Base-by-base conservation (phyloP, 2,888 invertebrate species). In the Cryptosula pallasiana region DNA sequence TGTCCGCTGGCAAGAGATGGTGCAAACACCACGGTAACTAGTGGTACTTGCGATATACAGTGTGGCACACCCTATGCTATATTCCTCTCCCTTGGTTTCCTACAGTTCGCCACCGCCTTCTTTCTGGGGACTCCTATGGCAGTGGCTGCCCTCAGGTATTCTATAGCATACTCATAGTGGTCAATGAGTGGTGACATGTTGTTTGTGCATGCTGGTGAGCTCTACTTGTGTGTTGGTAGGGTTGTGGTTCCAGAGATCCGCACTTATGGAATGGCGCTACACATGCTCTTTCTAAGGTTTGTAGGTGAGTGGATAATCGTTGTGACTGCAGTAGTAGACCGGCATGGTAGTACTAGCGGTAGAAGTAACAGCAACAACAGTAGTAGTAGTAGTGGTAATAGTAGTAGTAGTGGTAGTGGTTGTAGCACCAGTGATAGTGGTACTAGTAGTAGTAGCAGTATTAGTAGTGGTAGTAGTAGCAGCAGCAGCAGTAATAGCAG, bases 221-320 rank as follows among this genome's bases (percentile, higher is more conserved):
- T 45, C 20, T 5, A 45, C 45, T 45, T 45, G 45, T 45, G 20
- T 45, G 45, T 45, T 45, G 45, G 20, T 32, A 63, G 63, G 63
- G 27, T 32, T 25, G 29, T 63, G 5, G 16, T 32, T 32, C 29
- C 9, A 27, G 9, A 63, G 63, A 2, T 63, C 5, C 20, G 32
- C 5, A 27, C 63, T 13, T 63, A 63, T 34, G 34, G 63, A 3
- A 13, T 63, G 27, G 63, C 63, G 2, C 2, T 63, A 3, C 20
- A 27, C 32, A 25, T 20, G 63, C 29, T 63, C 27, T 63, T 63
- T 27, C 27, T 63, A 20, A 63, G 63, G 32, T 63, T 63, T 63
- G 29, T 63, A 29, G 63, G 63, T 63, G n/a, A 32, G 63, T 29
- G 3, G 32, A 16, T 55, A 55, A 3, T n/a, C n/a, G n/a, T n/a